phyloP scores from a whole-genome alignment of 2,888 invertebrate species.

The Dione juno region DNA sequence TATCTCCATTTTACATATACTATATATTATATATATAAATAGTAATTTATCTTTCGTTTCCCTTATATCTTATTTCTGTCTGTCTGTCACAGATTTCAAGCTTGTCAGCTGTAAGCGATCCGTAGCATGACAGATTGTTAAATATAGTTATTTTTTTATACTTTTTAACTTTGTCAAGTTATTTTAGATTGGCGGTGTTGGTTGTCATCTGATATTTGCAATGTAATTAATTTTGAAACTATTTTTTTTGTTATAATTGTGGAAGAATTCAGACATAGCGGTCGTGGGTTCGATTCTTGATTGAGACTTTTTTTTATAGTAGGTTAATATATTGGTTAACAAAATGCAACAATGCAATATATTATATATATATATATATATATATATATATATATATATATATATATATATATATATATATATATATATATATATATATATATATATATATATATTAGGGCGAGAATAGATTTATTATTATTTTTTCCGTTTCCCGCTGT shows the following conservation, averaged over 20 bases:
- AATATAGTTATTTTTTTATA: slow-evolving; percentile 34
- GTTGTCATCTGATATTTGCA: slow-evolving; percentile 11
- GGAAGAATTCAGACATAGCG: too few relatives aligned
- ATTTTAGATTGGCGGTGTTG: slow-evolving; percentile 35
- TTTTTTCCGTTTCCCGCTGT: slow-evolving; percentile 1
- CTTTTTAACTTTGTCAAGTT: slow-evolving; percentile 24
- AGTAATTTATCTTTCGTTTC: slow-evolving; percentile 37
- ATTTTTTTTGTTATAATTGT: not conserved
- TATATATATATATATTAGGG: too few relatives aligned
- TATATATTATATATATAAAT: slow-evolving; percentile 14
- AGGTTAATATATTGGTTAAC: too few relatives aligned
- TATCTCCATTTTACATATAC: slow-evolving; percentile 13
- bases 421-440: too few relatives aligned
- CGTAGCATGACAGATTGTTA: slow-evolving; percentile 48
- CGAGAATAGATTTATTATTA: too few relatives aligned
- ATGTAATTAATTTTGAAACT: not conserved
- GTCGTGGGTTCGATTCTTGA: not conserved
- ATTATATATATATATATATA: too few relatives aligned
- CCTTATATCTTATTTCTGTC: slow-evolving; percentile 42
- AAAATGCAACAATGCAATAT: too few relatives aligned
- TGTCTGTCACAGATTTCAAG: slow-evolving; percentile 57
- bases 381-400: too few relatives aligned
- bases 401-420: too few relatives aligned
- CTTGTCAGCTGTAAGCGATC: slow-evolving; percentile 52
- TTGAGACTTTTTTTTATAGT: not conserved